Evolutionary conservation across 2,797 vertebrate genomes (phyloP).

Genomic region (Mionectes olivaceus): DNA sequence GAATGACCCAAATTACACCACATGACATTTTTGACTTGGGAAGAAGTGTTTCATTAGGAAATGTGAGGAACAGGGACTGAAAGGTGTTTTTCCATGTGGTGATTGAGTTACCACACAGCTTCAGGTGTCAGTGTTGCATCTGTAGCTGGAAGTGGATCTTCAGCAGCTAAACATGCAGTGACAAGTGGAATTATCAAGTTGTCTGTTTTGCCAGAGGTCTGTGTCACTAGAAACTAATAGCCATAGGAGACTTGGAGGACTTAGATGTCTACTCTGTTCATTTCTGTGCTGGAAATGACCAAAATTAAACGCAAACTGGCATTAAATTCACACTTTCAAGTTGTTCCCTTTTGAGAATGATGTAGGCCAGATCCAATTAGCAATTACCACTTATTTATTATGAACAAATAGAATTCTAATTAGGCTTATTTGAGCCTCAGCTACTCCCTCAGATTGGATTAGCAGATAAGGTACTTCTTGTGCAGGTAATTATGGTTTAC

Average conservation of each 20-base stretch:
- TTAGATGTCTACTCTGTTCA: neutral
- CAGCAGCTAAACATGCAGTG: neutral
- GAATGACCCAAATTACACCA: neutral
- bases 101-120: neutral
- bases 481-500: conserved; percentile 81
- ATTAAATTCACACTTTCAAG: conserved; percentile 52
- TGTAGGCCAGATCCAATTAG: conserved; percentile 55
- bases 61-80: neutral
- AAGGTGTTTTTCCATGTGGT: neutral
- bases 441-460: conserved; percentile 73
- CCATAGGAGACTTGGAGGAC: neutral
- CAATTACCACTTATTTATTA: conserved; percentile 70
- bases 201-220: neutral
- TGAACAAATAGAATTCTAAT: conserved; percentile 74
- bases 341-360: conserved; percentile 64
- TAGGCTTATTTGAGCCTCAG: conserved; percentile 71
- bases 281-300: neutral
- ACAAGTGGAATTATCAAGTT: neutral
- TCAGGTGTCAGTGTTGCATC: neutral
- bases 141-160: neutral
- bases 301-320: conserved; percentile 45
- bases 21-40: neutral
- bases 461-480: conserved; percentile 76
- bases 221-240: neutral
- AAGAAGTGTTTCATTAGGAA: neutral